Base-by-base conservation (phyloP, 2,113 vertebrate species). In the Cnemophilus loriae region DNA sequence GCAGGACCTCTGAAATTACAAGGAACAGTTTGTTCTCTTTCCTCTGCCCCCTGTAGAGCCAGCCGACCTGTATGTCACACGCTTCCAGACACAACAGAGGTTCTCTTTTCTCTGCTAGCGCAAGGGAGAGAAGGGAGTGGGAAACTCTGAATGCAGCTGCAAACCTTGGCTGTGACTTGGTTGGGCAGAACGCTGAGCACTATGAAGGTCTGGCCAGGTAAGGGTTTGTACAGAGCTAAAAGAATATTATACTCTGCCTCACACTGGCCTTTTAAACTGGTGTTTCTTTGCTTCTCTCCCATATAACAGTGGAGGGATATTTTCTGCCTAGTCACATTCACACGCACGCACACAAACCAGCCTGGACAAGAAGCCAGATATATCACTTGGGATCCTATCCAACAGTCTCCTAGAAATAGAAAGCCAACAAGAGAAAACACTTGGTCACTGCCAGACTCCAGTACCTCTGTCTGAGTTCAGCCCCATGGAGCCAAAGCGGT, bases 331-430 rank as follows among this genome's bases (percentile, higher is more conserved):
- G 69, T 94, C 92, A 90, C 60, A 89, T 93, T 84, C 79, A 80
- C 80, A 59, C 4, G 26, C 52, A n/a, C 23, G 64, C 81, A 73
- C 53, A 33, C 65, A 87, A 46, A 93, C 61, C 73, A 92, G 68
- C 83, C 79, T 81, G 80, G 57, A 96, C 87, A 92, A 90, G 86
- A 87, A 93, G 83, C 47, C 76, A 96, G 82, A 96, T 89, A 90
- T 86, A 95, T 87, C 88, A 87, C 88, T 90, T 89, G 79, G 90
- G 71, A 94, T 86, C 64, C 46, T 81, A 68, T 90, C 90, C 93
- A 96, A 68, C 71, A 84, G 52, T 68, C 75, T 96, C 68, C 95
- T 95, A 94, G 95, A 95, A 96, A 97, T 96, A 95, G 90, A 94
- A 93, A 71, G 53, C 92, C 71, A 95, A 68, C 55, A 84, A 95